Conservation (phyloP, 2,888 invertebrate genomes). For the Amphipoea lucens region DNA sequence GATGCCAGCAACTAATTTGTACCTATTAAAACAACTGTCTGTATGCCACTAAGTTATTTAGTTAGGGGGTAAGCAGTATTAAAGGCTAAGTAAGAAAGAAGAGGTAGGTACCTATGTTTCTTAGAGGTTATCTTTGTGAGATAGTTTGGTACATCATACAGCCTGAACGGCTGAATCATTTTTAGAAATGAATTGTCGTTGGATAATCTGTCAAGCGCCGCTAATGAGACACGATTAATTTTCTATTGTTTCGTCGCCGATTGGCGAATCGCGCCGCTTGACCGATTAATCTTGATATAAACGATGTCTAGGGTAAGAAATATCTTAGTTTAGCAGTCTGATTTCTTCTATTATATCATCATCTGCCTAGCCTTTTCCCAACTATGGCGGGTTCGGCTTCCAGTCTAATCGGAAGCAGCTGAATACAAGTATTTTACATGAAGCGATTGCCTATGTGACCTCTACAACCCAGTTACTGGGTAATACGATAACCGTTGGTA, state of each 20-base stretch:
- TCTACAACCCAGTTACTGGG: not conserved
- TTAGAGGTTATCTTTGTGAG: not conserved
- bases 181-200: not conserved
- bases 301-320: not conserved
- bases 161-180: not conserved
- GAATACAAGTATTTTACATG: not conserved
- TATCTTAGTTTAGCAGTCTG: not conserved
- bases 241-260: too few species aligned
- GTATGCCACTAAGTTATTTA: slow-evolving; percentile 27
- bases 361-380: not conserved
- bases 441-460: not conserved
- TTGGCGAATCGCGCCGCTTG: too few species aligned
- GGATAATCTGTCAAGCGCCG: too few species aligned
- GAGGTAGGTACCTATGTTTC: not conserved
- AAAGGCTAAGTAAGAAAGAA: too few species aligned
- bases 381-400: too few species aligned
- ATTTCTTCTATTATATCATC: not conserved
- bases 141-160: not conserved
- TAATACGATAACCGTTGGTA: not conserved
- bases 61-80: slow-evolving; percentile 9
- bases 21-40: slow-evolving; percentile 41
- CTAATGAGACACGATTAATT: too few species aligned
- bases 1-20: slow-evolving; percentile 51
- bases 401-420: not conserved
- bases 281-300: not conserved